Base-by-base conservation (phyloP, 2,797 vertebrate genomes). In the Acipenser ruthenus region DNA sequence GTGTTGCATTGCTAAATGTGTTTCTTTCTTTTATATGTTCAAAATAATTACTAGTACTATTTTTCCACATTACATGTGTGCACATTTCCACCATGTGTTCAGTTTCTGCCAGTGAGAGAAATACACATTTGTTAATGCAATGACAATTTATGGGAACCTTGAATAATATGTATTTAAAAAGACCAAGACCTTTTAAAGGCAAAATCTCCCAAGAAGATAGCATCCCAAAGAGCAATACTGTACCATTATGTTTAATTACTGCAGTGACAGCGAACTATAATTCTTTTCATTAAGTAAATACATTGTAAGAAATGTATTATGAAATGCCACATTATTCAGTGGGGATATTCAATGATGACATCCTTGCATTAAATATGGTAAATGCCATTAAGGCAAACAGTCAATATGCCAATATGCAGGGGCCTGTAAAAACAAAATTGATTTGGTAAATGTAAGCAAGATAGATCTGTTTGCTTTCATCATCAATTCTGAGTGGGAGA, bases 391-490 rank as follows among this genome's bases (percentile, higher is more conserved):
- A 93, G 88, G 83, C 86, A 91, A 92, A 93, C 87, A 89, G 91
- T 98, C 95, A 96, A 98, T 97, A 97, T 95, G 94, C 94, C 96
- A 96, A 94, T 90, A 94, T 93, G 91, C 89, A 88, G 81, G 50
- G 82, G 92, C 93, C 93, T 93, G 93, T 96, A 94, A 95, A 90
- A 97, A 95, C 92, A 91, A 94, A 95, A 97, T 96, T 95, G 95
- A 99, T 98, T 97, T 93, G 92, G 90, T 92, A 96, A 96, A 94
- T 95, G 94, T 93, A 93, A 95, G 93, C 90, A 91, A 95, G 95
- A 98, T 92, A 96, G 93, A 97, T 97, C 93, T 96, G 94, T 96
- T 98, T 96, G 94, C 95, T 95, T 97, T 96, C 95, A 95, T 98
- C 95, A 95, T 99, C 95, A 96, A 94, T 97, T 95, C 92, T 84